Conservation (phyloP, 2,113 vertebrate species). For the Thomomys bottae region DNA sequence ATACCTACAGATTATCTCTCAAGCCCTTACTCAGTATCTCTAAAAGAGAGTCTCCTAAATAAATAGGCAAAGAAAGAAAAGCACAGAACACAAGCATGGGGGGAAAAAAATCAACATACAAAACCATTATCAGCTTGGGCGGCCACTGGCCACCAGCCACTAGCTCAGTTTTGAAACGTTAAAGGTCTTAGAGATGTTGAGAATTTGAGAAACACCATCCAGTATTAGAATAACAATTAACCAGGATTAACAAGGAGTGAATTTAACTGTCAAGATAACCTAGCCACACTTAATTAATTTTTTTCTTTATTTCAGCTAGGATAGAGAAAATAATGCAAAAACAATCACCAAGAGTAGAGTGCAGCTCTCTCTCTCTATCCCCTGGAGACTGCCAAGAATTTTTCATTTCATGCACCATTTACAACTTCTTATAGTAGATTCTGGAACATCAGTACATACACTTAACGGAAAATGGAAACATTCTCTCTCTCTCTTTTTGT, state of each 20-base stretch:
- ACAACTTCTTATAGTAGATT: slow-evolving; percentile 74
- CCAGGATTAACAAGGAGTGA: slow-evolving; percentile 31
- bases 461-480: slow-evolving; percentile 72
- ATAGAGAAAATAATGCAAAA: slow-evolving; percentile 66
- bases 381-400: slow-evolving; percentile 71
- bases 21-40: not conserved
- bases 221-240: slow-evolving; percentile 60
- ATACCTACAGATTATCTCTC: not conserved
- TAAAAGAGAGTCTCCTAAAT: not conserved
- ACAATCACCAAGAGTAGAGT: slow-evolving; percentile 5
- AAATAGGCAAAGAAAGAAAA: slow-evolving; percentile 5
- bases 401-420: slow-evolving; percentile 83
- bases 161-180: not conserved
- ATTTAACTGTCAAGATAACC: slow-evolving; percentile 50
- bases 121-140: not conserved
- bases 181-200: not conserved
- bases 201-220: not conserved
- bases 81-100: not conserved
- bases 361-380: slow-evolving; percentile 31
- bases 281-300: slow-evolving; percentile 12
- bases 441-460: slow-evolving; percentile 56
- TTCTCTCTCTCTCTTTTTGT: slow-evolving; percentile 12
- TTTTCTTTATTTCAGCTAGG: slow-evolving; percentile 37
- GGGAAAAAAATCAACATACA: not conserved
- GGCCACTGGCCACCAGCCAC: not conserved